These are phyloP conservation scores for Diadegma fenestrale DNA, from an alignment of 2,888 invertebrate species.

Conservation along the genomic window DNA sequence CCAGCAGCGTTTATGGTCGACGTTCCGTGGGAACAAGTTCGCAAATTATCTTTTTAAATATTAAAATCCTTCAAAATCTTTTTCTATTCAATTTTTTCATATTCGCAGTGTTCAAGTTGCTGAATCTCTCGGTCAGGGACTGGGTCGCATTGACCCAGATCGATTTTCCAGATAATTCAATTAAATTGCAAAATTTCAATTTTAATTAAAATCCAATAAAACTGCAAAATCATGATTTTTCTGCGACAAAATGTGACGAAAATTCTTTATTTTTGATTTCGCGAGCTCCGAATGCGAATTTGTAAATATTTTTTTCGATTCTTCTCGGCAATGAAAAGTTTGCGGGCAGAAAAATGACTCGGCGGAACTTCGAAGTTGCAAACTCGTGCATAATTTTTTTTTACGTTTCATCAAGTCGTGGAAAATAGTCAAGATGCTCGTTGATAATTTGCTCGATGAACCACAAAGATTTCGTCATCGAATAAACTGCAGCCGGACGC, in stretches of 20 bases:
- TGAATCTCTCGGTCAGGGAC: background rate
- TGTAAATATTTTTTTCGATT: background rate
- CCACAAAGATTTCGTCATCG: conserved; percentile 15
- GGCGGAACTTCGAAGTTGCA: background rate
- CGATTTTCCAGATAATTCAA: no score
- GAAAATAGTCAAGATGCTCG: background rate
- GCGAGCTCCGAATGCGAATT: background rate
- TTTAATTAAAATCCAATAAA: no score
- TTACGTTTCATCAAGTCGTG: background rate
- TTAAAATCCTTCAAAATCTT: background rate
- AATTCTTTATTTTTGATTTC: background rate
- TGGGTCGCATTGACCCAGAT: background rate
- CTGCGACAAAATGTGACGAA: background rate
- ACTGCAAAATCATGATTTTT: background rate
- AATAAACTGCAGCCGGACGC: conserved; percentile 3
- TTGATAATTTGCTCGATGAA: background rate
- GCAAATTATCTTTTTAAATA: background rate
- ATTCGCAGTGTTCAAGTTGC: background rate
- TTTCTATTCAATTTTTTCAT: background rate
- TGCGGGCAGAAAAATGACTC: background rate
- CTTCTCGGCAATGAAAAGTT: background rate
- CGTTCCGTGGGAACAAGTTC: background rate
- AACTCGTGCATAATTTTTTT: background rate
- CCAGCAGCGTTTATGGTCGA: conserved; percentile 21
- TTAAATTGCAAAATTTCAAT: no score